phyloP scores from a whole-genome alignment of 2,797 vertebrate genomes.

The Lagodon rhomboides region DNA sequence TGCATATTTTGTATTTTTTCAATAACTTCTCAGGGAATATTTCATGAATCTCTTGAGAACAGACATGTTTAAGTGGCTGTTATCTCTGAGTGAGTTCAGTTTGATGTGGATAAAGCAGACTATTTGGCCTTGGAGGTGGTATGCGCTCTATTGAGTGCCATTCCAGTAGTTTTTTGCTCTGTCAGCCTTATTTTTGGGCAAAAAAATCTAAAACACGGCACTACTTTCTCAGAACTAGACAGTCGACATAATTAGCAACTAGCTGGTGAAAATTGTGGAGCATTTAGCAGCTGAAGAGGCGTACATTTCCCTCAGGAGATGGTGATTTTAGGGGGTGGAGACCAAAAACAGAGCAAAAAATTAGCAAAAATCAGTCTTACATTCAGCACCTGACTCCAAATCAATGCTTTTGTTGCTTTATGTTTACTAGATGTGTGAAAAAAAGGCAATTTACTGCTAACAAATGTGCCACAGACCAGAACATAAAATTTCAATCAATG shows the following conservation, averaged over 20 bases:
- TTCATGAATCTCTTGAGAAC: too few relatives aligned
- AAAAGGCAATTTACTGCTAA: neutral
- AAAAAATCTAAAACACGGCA: neutral
- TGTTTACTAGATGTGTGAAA: neutral
- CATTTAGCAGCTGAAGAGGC: neutral
- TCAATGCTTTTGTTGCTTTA: neutral
- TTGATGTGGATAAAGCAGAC: too few relatives aligned
- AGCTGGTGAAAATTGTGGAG: neutral
- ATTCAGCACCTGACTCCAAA: neutral
- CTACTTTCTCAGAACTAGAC: neutral
- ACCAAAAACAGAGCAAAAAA: neutral
- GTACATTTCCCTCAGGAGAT: neutral
- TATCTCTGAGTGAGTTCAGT: too few relatives aligned
- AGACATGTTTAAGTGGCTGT: too few relatives aligned
- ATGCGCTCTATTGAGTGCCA: too few relatives aligned
- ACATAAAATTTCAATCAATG: neutral
- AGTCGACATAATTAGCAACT: neutral
- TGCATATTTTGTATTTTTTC: too few relatives aligned
- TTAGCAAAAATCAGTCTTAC: neutral
- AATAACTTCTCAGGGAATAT: too few relatives aligned
- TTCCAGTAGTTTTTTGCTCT: too few relatives aligned
- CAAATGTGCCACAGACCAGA: neutral
- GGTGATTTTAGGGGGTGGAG: neutral
- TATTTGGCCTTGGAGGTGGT: too few relatives aligned
- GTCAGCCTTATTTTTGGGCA: too few relatives aligned